Base-by-base conservation (phyloP, 2,113 vertebrate species). In the Ranitomeya variabilis region DNA sequence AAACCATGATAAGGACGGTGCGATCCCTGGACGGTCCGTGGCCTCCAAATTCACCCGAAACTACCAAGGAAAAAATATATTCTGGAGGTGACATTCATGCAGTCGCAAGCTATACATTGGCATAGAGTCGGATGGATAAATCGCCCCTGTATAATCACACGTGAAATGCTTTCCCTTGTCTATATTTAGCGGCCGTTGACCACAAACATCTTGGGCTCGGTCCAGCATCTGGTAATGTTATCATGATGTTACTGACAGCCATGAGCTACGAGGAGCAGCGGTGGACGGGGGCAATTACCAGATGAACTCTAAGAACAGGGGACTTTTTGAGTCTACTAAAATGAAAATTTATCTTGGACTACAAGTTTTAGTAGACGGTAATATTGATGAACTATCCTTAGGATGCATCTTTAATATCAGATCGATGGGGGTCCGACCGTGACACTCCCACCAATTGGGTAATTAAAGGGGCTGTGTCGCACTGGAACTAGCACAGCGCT, bases 181-280 rank as follows among this genome's bases (percentile, higher is more conserved):
- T 74, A 19, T 74, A 74, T 45, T 74, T 74, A 74, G 71, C 9
- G 18, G 31, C 71, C 31, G 9, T 18, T 19, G 3, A 74, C 1
- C 31, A 10, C 71, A 10, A 74, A 73, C 26, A 45, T 45, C 37
- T 74, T 74, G 71, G 71, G 23, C 45, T 74, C 51, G 31, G 18
- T 74, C 71, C 71, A 74, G 71, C 31, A 45, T 51, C 16, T 74
- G 37, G 71, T 74, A 74, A 74, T 37, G 37, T 73, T 74, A 74
- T 19, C 71, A 45, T 18, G 71, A 73, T 51, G 37, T 45, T 74
- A 74, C 37, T n/a, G 67, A 26, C 5, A 26, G n/a, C 21, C n/a
- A 26, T 69, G 5, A 69, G n/a, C 37, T 26, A 69, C 10, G 3
- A 14, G 5, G 1, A 12, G 11, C 62, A 64, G 5, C 18, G 62